Base-by-base conservation (phyloP, 2,113 vertebrate genomes). In the Rousettus leschenaultii region DNA sequence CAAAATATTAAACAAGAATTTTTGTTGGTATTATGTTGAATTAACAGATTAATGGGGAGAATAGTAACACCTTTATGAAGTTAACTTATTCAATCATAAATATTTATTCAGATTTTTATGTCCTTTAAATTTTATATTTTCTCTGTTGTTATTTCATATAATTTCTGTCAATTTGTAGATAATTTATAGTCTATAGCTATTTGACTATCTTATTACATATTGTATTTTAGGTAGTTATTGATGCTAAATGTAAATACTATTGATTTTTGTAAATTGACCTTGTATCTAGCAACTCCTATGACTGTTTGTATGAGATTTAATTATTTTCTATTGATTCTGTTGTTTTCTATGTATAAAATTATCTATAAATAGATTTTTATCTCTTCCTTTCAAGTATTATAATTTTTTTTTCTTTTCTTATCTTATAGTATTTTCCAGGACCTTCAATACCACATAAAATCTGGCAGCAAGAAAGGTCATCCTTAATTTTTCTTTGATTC, bases 191-290 rank as follows among this genome's bases (percentile, higher is more conserved):
- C 77, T 73, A 43, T 53, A 94, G 66, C 38, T 70, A 59, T n/a
- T 73, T 87, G 57, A n/a, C 51, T 79, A 43, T 73, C 12, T 51
- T 59, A 53, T 85, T 91, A 88, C 84, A 73, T 48, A 5, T 71
- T 95, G 30, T 85, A 73, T 94, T 94, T 93, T 63, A 2, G 14
- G 63, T 84, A 22, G 43, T 84, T 73, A 78, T 75, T 91, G 71
- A 87, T 77, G 15, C n/a, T 86, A 26, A 78, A 48, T 1, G 7
- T 79, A 78, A 79, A 84, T 43, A 28, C 28, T 71, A 78, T 57
- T 78, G 68, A 86, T 59, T 77, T 92, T 91, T 77, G 19, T 75
- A 86, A 65, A 82, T 28, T 68, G 8, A 70, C 57, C 33, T 92
- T 68, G 9, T 70, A 79, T 86, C 48, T 92, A 82, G 55, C 28